Evolutionary conservation across 2,888 invertebrate species (phyloP).

Genomic region (Papilio elwesi): DNA sequence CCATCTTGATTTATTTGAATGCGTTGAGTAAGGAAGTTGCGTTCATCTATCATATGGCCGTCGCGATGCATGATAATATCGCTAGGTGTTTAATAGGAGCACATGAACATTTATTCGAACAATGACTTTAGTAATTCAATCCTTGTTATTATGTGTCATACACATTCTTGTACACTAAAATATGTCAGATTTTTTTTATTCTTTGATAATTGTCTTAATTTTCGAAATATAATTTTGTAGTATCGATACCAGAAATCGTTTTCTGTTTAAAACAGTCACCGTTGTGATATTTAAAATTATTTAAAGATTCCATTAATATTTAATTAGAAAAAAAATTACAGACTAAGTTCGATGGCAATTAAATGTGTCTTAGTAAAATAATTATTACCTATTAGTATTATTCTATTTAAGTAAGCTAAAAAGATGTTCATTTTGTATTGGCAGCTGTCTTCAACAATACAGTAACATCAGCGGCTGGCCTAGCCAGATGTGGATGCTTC

Average conservation of each 20-base stretch:
- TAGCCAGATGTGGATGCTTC: conserved; percentile 38
- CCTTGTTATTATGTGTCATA: conserved; percentile 49
- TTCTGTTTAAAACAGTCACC: no score
- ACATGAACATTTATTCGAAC: conserved; percentile 40
- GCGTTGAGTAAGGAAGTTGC: conserved; percentile 60
- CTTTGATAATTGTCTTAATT: neutral
- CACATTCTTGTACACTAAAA: neutral
- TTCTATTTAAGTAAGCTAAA: neutral
- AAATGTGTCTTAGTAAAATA: no score
- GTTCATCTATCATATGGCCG: conserved; percentile 66
- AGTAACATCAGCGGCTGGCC: conserved; percentile 5
- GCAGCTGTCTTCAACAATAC: neutral
- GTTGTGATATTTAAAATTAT: no score
- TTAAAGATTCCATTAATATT: no score
- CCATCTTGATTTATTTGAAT: conserved; percentile 71
- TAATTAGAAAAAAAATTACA: no score
- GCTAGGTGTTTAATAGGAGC: conserved; percentile 56
- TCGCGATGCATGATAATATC: conserved; percentile 58
- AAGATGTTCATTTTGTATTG: neutral
- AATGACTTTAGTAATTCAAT: conserved; percentile 16
- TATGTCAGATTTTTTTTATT: neutral
- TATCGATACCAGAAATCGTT: no score
- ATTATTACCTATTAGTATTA: neutral
- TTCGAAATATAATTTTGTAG: no score
- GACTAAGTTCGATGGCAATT: no score